Evolutionary conservation across 2,113 vertebrate species (phyloP), one percentile per base, ranked within the genome.

Genomic region (Illadopsis cleaveri): DNA sequence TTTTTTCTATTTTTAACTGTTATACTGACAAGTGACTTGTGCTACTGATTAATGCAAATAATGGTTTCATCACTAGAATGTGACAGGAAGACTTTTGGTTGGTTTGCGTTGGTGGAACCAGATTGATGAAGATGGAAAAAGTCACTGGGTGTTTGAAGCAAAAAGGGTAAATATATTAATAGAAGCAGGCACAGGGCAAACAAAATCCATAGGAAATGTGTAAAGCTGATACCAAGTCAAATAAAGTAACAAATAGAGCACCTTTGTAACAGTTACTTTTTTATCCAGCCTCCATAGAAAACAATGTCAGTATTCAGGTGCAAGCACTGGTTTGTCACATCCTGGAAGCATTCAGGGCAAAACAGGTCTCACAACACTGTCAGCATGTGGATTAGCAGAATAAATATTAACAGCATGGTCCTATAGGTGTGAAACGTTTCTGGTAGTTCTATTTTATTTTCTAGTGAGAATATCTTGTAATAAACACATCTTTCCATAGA

Each of bases 101-200:
- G 99, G 99, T 50, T 98, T 99, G 69, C 98, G 97, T 24, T 99
- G 99, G 98, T 99, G 99, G 98, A 99, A 99, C 96, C 99, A 99
- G 97, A 99, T 99, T 38, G 98, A 99, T 40, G 98, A 99, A 68
- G 99, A 99, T 19, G 98, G 99, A 85, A 98, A 97, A 91, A 99
- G 99, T 90, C 98, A 99, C 85, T 98, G 98, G 99, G 96, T 99
- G 61, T 99, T 99, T 95, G 98, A 99, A 97, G 98, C 98, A 90
- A 98, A 98, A 97, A 99, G 98, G 98, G 98, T 94, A 76, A 90
- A 57, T 75, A n/a, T 27, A 24, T 38, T 75, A 68, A 70, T 54
- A 51, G 50, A 72, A 70, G 11, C 6, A 91, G 40, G 45, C 65
- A 45, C 37, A 65, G 24, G 45, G 44, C 72, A 90, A 94, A 89